Evolutionary conservation across 2,888 invertebrate genomes (phyloP), one percentile per base, ranked within the genome.

Genomic region (Napeogenes sylphis): DNA sequence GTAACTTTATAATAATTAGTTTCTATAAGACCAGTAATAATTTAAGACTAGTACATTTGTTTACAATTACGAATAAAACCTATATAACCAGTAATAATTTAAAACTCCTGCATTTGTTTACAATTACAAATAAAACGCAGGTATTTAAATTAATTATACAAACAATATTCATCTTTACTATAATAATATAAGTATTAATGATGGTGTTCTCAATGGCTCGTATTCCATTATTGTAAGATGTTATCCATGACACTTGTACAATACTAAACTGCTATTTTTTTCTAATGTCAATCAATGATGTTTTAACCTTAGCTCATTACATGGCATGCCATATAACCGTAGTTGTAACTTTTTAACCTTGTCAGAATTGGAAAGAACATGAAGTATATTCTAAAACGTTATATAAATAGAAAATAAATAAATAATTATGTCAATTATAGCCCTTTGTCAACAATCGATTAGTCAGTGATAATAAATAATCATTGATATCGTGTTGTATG

Each of bases 201-300:
- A 51, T 51, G 51, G 51, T 30, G n/a, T 70, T 78, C 75, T 74
- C 73, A 71, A 79, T 80, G 76, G 72, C 30, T 30, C 21, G 30
- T 51, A 51, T 51, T 76, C 77, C 75, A 72, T 81, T 80, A 81
- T 78, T 79, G 79, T 78, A 71, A 84, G 82, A 80, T 57, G 87
- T 84, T 84, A 69, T 76, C 89, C 89, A 73, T 88, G 89, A 88
- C 87, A 87, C 78, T 76, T 79, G 73, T 76, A 72, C 72, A 79
- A 77, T 75, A 78, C 75, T 81, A 79, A 77, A 76, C 81, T 79
- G 80, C 76, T 35, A 77, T 75, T 80, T 79, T 79, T 79, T 78
- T 75, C 80, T 79, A 80, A 79, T 78, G 47, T 38, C 57, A 57
- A 59, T 57, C 47, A 78, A 21, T 21, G 21, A 21, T 21, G 21